A percentile compares a stretch with the other conserved stretches of the same genome.
These are phyloP conservation scores for Scaeva pyrastri DNA, from an alignment of 2,888 invertebrate species.

Conservation along the genomic window DNA sequence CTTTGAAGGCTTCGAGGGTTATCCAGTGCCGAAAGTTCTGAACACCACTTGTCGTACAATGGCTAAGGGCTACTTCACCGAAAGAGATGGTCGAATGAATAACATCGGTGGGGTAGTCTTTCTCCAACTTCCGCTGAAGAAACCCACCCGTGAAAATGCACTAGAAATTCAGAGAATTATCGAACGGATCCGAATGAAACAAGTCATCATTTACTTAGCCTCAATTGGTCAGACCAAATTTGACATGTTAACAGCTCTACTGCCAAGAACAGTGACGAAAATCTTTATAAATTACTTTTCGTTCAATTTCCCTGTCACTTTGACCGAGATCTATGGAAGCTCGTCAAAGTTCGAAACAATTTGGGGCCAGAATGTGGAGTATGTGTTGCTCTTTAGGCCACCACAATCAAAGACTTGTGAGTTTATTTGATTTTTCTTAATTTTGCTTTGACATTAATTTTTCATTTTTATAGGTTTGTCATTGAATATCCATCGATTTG, in stretches of 20 bases:
- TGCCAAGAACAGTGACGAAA: conserved; percentile 82
- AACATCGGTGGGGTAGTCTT: conserved; percentile 83
- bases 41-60: conserved; percentile 82
- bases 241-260: conserved; percentile 81
- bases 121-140: conserved; percentile 80
- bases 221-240: conserved; percentile 82
- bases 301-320: conserved; percentile 82
- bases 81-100: conserved; percentile 79
- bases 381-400: conserved; percentile 82
- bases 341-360: conserved; percentile 80
- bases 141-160: conserved; percentile 79
- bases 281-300: conserved; percentile 83
- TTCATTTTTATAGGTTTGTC: conserved; percentile 78
- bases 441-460: conserved; percentile 17
- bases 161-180: conserved; percentile 80
- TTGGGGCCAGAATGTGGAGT: conserved; percentile 82
- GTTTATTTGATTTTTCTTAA: conserved; percentile 35
- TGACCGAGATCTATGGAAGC: conserved; percentile 82
- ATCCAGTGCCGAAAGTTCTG: conserved; percentile 79
- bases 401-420: conserved; percentile 83
- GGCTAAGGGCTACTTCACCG: conserved; percentile 82
- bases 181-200: conserved; percentile 80
- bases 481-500: conserved; percentile 83
- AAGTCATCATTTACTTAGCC: conserved; percentile 82
- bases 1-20: conserved; percentile 79